Percentiles rank a stretch among this genome's conserved stretches.
phyloP scores from a whole-genome alignment of 2,888 invertebrate species.

The Vesta saturnalis region DNA sequence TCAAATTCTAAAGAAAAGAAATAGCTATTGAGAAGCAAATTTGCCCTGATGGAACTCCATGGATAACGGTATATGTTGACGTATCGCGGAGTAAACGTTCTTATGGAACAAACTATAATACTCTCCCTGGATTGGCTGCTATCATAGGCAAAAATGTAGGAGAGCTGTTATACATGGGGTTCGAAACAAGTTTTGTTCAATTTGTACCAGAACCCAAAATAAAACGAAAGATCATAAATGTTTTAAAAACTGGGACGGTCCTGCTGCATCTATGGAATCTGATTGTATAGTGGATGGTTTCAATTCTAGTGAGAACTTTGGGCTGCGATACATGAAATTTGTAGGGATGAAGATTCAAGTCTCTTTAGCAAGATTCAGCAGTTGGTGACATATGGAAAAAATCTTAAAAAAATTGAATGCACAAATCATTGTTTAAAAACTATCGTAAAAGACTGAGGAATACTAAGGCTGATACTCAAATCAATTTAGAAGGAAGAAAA shows the following conservation, averaged over 20 bases:
- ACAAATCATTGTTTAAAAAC: not conserved
- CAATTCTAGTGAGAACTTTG: not conserved
- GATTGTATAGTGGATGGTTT: not conserved
- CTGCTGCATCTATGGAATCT: not conserved
- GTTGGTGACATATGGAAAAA: not conserved
- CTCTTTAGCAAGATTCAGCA: not conserved
- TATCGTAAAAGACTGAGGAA: not conserved
- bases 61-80: constrained; percentile 31
- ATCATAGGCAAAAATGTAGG: not conserved
- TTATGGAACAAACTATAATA: constrained; percentile 36
- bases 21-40: constrained; percentile 18
- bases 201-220: not conserved
- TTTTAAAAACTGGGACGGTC: not conserved
- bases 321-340: not conserved
- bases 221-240: not conserved
- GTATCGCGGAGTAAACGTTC: constrained; percentile 36
- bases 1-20: not conserved
- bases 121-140: not conserved
- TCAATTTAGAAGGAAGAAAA: not conserved
- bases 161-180: not conserved
- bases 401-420: not conserved
- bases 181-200: not conserved
- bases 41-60: constrained; percentile 26
- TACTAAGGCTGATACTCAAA: not conserved
- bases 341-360: not conserved